These are phyloP conservation scores for Anthophora plumipes DNA, from an alignment of 2,888 invertebrate species.

Conservation along the genomic window DNA sequence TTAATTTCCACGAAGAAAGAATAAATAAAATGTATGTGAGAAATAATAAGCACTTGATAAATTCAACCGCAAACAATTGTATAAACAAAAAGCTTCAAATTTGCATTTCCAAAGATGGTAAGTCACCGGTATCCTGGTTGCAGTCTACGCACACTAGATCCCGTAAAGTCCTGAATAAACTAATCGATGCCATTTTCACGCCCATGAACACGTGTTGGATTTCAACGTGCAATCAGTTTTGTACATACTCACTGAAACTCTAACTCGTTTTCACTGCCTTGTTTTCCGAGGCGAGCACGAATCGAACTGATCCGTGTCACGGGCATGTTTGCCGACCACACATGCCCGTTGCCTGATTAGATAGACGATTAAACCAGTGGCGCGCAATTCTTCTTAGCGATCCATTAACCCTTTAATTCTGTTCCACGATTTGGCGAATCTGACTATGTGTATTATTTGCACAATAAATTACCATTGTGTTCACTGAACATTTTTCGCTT, in stretches of 20 bases:
- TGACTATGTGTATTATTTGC: neutral
- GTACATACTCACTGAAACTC: slow-evolving; percentile 11
- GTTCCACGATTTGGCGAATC: neutral
- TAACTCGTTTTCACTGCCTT: slow-evolving; percentile 38
- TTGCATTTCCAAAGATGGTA: neutral
- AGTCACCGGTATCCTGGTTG: neutral
- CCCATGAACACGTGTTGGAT: slow-evolving; percentile 23
- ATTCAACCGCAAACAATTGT: neutral
- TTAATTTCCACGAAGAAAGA: no score
- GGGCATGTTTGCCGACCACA: slow-evolving; percentile 27
- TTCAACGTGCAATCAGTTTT: slow-evolving; percentile 28
- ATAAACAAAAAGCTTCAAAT: neutral
- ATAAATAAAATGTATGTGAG: no score
- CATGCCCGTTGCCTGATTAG: slow-evolving; percentile 18
- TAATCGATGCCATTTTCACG: slow-evolving; percentile 34
- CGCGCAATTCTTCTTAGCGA: slow-evolving; percentile 7
- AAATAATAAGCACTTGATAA: no score
- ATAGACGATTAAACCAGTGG: slow-evolving; percentile 19
- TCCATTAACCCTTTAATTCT: neutral
- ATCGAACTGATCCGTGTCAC: slow-evolving; percentile 50
- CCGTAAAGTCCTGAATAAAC: neutral
- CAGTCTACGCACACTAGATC: neutral
- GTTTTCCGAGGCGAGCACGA: slow-evolving; percentile 24
- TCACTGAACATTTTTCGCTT: no score
- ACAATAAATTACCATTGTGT: no score